phyloP scores from a whole-genome alignment of 1,140 invertebrate genomes.

The Physella acuta region DNA sequence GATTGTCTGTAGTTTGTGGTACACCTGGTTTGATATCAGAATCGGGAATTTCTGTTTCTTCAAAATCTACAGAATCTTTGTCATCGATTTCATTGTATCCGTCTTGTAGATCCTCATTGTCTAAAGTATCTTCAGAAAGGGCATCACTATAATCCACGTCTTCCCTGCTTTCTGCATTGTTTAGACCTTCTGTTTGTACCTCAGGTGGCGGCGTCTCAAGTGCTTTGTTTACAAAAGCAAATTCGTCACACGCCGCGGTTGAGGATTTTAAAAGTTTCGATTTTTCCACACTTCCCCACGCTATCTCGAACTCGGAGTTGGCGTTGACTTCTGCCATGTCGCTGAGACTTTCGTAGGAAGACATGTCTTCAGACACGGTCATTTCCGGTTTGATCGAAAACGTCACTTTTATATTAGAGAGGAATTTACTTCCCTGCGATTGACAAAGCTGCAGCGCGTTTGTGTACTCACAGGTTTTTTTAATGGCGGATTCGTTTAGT shows the following conservation, averaged over 20 bases:
- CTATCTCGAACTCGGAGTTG: slow-evolving; percentile 29
- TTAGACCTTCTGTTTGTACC: too few species aligned
- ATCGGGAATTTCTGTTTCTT: too few species aligned
- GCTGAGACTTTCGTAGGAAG: slow-evolving; percentile 11
- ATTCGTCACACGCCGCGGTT: too few species aligned
- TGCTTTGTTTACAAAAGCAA: background rate
- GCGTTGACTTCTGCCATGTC: slow-evolving; percentile 28
- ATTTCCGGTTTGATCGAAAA: slow-evolving; percentile 24
- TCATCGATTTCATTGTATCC: background rate
- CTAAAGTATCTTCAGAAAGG: background rate
- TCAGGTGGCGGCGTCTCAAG: background rate
- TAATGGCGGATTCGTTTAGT: slow-evolving; percentile 26
- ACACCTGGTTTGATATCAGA: too few species aligned
- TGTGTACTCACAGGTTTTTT: slow-evolving; percentile 26
- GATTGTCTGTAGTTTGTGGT: slow-evolving; percentile 7
- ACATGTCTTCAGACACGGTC: background rate
- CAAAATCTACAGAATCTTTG: background rate
- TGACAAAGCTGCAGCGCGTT: slow-evolving; percentile 22
- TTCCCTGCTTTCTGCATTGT: background rate
- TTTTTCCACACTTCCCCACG: slow-evolving; percentile 22
- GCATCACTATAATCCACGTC: background rate
- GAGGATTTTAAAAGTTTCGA: too few species aligned
- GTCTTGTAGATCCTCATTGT: background rate
- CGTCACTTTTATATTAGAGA: slow-evolving; percentile 25
- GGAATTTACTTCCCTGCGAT: slow-evolving; percentile 12